Base-by-base conservation (phyloP, 2,888 invertebrate genomes). In the Thereva nobilitata region DNA sequence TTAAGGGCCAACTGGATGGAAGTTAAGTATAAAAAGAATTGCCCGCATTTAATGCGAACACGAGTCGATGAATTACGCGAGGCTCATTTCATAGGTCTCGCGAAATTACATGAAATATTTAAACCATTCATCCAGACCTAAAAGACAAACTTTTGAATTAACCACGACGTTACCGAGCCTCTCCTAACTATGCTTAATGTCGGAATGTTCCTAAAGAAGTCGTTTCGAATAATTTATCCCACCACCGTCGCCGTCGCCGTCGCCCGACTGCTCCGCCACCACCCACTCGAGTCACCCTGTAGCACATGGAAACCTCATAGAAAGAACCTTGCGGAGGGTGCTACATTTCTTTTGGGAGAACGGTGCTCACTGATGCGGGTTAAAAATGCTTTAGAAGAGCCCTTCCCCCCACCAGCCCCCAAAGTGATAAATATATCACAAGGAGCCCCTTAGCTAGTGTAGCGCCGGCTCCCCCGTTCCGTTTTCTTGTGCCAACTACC, bases 341-440 rank as follows among this genome's bases (percentile, higher is more conserved):
- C 50, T 38, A 9, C 50, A 34, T 34, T 50, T 61, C 50, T 41
- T 44, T 61, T 49, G 38, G 64, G 61, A 23, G 23, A 23, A 23
- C 12, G 10, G 37, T 61, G 64, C 54, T 69, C 67, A 69, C 55
- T 69, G 67, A 69, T 55, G 59, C 64, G 65, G 55, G 61, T 61
- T 65, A 69, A 67, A 69, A 69, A 69, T 67, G 59, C 67, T 67
- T 69, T 57, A 55, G 61, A 65, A 67, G 23, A 23, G 2, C 52
- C 67, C 67, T 67, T 67, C 23, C 23, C 23, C 23, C 23, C 23
- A 23, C 23, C 23, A 23, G 23, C 23, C 23, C 59, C 65, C 55
- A 69, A 65, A 65, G 69, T 69, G 67, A 69, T 69, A 69, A 69
- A 69, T 69, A 69, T 69, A 69, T 69, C 69, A 69, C 23, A 67